Evolutionary conservation across 2,113 vertebrate genomes (phyloP), one percentile per base, ranked within the genome.

Genomic region (Ageneiosus marmoratus): DNA sequence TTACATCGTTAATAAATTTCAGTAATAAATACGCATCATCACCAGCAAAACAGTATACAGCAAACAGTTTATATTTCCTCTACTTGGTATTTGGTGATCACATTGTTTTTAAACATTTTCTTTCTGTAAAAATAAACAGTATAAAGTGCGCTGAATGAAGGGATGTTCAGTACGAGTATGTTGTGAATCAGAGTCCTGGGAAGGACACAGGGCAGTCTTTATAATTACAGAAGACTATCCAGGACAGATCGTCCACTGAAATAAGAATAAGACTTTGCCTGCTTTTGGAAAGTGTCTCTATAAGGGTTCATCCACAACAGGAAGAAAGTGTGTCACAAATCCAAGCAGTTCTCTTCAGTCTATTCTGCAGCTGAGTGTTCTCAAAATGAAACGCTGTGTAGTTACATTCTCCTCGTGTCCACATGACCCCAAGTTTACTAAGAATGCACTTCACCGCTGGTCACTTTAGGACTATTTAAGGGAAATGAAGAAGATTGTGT

Each of bases 391-490:
- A 27, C 27, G 0, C 62, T 58, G 81, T 69, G 62, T 41, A 37
- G 18, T n/a, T 13, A 50, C 29, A 48, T 67, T 29, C 60, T 51
- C n/a, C 13, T 29, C 13, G 0, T 48, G 27, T 37, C 27, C 32
- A 22, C 63, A 78, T 48, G 63, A 78, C 48, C 60, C 37, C 62
- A 34, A 32, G 37, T 60, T 83, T 78, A 48, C 63, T 32, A 44
- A 60, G 13, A 58, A 50, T 34, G 51, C 51, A 5, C 50, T 77
- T 63, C 62, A 37, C 18, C 63, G 15, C 15, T 29, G 51, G 37
- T 37, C 75, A 72, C 20, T 70, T 58, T 0, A 69, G 50, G 60
- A 11, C 29, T 15, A 51, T 63, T 74, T 22, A 24, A 69, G 50
- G 5, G 73, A 53, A 55, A 67, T 29, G 53, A 48, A 46, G 37